phyloP scores from a whole-genome alignment of 2,888 invertebrate species.

The Osmoderma eremita region DNA sequence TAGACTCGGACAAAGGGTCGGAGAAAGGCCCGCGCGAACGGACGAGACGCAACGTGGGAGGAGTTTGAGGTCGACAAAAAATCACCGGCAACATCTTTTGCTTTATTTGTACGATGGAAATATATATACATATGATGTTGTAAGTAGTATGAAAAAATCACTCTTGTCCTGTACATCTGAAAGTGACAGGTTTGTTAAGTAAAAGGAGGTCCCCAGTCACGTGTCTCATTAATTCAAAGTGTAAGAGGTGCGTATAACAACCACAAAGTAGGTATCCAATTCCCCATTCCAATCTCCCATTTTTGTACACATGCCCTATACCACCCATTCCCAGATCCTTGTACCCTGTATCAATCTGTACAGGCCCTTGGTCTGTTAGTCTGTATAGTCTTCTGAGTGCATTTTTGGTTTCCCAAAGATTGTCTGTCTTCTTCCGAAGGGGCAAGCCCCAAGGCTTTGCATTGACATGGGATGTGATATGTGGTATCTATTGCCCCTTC shows the following conservation, averaged over 20 bases:
- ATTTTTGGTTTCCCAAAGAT: too few species aligned
- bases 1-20: slow-evolving; percentile 14
- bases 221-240: slow-evolving; percentile 17
- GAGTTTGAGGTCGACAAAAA: slow-evolving; percentile 15
- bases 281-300: too few species aligned
- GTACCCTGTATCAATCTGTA: too few species aligned
- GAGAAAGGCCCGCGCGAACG: slow-evolving; percentile 5
- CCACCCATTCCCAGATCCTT: too few species aligned
- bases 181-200: slow-evolving; percentile 30
- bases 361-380: too few species aligned
- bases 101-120: slow-evolving; percentile 1
- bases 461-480: too few species aligned
- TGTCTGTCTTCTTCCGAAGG: too few species aligned
- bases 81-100: slow-evolving; percentile 6
- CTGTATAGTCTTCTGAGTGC: too few species aligned
- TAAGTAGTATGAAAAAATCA: slow-evolving; percentile 22
- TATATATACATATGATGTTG: slow-evolving; percentile 28
- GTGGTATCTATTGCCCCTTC: too few species aligned
- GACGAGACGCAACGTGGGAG: slow-evolving; percentile 14
- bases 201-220: slow-evolving; percentile 1
- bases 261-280: too few species aligned
- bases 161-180: slow-evolving; percentile 14
- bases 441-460: too few species aligned
- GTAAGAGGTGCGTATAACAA: background rate
- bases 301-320: too few species aligned